Evolutionary conservation across 1,140 invertebrate species (phyloP).

Genomic region (Brachionus paranguensis): DNA sequence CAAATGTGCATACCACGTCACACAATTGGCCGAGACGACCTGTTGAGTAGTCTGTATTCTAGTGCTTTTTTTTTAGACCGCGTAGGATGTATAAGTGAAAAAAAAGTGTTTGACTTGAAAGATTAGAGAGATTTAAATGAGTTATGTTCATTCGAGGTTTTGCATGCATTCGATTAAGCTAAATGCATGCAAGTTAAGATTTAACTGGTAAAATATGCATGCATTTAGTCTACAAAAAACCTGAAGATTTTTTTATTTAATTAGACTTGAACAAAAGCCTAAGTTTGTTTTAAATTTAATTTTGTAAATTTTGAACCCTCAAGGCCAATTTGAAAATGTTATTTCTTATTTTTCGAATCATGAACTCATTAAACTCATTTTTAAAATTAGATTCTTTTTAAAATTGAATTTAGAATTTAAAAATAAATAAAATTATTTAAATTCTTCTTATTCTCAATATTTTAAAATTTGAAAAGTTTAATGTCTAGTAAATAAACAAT

Average conservation of each 20-base stretch:
- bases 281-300: background rate
- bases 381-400: background rate
- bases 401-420: background rate
- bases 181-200: background rate
- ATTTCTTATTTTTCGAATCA: too few relatives aligned
- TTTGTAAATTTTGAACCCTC: background rate
- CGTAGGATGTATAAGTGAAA: background rate
- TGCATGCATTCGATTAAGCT: background rate
- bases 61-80: background rate
- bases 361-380: background rate
- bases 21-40: background rate
- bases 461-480: too few relatives aligned
- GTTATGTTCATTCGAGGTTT: background rate
- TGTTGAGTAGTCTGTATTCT: background rate
- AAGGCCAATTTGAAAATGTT: background rate
- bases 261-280: background rate
- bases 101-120: background rate
- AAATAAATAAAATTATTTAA: background rate
- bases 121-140: background rate
- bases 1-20: background rate
- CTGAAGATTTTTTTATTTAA: background rate
- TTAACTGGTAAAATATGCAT: background rate
- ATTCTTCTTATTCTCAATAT: background rate
- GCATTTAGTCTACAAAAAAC: background rate
- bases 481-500: too few relatives aligned